A percentile compares a stretch with the other conserved stretches of the same genome.
phyloP scores from a whole-genome alignment of 1,140 invertebrate genomes.

The Aphelenchoides avenae region DNA sequence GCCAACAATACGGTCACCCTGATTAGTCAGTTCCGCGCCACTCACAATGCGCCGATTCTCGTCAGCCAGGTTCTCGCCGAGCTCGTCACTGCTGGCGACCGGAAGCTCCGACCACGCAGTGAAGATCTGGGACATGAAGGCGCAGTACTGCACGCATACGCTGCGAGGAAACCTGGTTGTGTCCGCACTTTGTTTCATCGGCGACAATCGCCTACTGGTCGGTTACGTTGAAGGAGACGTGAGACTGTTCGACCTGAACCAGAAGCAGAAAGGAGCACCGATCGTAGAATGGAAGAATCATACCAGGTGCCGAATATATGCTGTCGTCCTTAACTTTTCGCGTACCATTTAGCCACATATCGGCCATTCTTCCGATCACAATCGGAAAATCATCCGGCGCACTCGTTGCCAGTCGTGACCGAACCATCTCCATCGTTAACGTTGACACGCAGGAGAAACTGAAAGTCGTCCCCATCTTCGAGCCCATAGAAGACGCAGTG shows the following conservation, averaged over 20 bases:
- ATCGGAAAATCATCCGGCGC: neutral
- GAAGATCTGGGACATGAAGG: slow-evolving; percentile 42
- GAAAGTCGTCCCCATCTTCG: slow-evolving; percentile 44
- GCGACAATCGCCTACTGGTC: slow-evolving; percentile 19
- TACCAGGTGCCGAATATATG: slow-evolving; percentile 22
- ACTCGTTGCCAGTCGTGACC: slow-evolving; percentile 31
- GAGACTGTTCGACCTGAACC: slow-evolving; percentile 15
- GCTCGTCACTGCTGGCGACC: slow-evolving; percentile 13
- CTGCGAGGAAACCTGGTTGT: slow-evolving; percentile 38
- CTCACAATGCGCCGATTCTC: slow-evolving; percentile 27
- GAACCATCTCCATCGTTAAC: slow-evolving; percentile 46
- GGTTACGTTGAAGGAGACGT: slow-evolving; percentile 43
- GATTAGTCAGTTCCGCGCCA: slow-evolving; percentile 24
- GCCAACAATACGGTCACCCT: slow-evolving; percentile 7
- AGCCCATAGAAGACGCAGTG: slow-evolving; percentile 44
- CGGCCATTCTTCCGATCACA: slow-evolving; percentile 12
- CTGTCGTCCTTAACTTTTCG: slow-evolving; percentile 8
- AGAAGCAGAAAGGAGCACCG: slow-evolving; percentile 7
- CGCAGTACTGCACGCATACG: slow-evolving; percentile 39
- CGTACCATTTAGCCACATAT: slow-evolving; percentile 33
- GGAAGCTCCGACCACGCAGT: slow-evolving; percentile 26
- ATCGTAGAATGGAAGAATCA: slow-evolving; percentile 19
- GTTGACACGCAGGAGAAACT: slow-evolving; percentile 20
- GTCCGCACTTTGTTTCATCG: slow-evolving; percentile 31
- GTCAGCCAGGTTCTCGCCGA: slow-evolving; percentile 5